Percentiles rank a stretch among this genome's conserved stretches.
Conservation (phyloP, 2,888 invertebrate species). For the Dromius quadrimaculatus region DNA sequence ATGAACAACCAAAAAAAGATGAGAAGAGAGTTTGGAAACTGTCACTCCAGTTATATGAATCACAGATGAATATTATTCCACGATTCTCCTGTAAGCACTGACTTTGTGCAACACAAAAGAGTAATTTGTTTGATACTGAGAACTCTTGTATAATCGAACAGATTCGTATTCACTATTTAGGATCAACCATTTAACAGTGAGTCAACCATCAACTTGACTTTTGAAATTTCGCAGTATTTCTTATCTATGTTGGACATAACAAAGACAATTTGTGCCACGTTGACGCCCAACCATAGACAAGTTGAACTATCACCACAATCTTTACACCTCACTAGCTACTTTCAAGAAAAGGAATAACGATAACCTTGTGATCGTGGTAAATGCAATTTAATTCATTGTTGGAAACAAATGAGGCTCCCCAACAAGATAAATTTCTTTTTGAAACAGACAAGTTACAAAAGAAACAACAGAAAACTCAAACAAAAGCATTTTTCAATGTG, state of each 20-base stretch:
- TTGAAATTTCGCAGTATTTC: conserved; percentile 2
- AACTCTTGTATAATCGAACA: conserved; percentile 21
- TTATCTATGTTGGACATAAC: conserved; percentile 32
- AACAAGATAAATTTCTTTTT: conserved; percentile 42
- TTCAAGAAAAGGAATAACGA: not conserved
- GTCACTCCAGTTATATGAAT: no score
- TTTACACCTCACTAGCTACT: conserved; percentile 7
- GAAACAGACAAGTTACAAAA: conserved; percentile 26
- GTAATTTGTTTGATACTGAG: conserved; percentile 34
- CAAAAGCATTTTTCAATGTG: conserved; percentile 33
- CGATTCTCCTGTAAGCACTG: no score
- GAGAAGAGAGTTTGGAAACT: no score
- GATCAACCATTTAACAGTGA: conserved; percentile 21
- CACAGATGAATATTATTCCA: no score
- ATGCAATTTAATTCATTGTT: conserved; percentile 3
- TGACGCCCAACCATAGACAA: conserved; percentile 25
- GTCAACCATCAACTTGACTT: conserved; percentile 14
- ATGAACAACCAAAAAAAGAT: no score
- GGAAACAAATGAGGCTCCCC: conserved; percentile 11
- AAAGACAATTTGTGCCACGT: conserved; percentile 27
- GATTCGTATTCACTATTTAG: conserved; percentile 12
- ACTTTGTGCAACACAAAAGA: no score
- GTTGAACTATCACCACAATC: conserved; percentile 11
- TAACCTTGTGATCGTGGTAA: not conserved
- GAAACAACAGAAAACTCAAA: conserved; percentile 16